phyloP scores from a whole-genome alignment of 2,113 vertebrate species.

The Rhineura floridana region DNA sequence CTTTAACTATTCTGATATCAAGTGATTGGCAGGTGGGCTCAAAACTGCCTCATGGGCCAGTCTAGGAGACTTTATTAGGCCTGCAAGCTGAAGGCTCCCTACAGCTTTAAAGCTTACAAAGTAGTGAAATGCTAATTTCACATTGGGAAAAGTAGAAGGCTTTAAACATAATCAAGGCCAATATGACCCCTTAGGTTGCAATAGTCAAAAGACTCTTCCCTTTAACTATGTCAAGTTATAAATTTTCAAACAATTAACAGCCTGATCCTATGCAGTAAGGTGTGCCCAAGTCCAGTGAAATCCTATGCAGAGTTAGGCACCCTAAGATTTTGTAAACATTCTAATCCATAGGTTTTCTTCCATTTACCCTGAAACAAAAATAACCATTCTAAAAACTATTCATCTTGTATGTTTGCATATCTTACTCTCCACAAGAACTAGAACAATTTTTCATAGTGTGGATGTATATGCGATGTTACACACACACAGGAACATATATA shows the following conservation, averaged over 20 bases:
- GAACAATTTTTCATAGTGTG: background rate
- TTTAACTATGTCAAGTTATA: conserved; percentile 51
- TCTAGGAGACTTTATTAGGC: too few relatives aligned
- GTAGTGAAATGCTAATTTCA: conserved; percentile 54
- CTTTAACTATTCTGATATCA: too few relatives aligned
- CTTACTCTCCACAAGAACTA: conserved; percentile 44
- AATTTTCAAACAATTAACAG: conserved; percentile 34
- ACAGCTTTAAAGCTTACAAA: background rate
- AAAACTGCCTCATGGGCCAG: too few relatives aligned
- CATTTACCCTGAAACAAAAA: conserved; percentile 57
- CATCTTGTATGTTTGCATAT: conserved; percentile 41
- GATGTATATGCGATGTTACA: background rate
- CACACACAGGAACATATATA: conserved; percentile 11
- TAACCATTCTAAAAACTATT: conserved; percentile 56
- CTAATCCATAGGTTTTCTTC: background rate
- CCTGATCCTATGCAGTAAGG: background rate
- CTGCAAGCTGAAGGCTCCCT: too few relatives aligned
- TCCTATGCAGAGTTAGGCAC: background rate
- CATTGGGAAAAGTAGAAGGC: conserved; percentile 63
- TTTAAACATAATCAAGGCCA: conserved; percentile 55
- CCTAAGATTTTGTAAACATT: conserved; percentile 67
- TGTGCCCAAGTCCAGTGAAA: too few relatives aligned
- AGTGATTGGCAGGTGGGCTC: too few relatives aligned
- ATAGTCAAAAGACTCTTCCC: conserved; percentile 50
- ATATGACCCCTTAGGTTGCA: conserved; percentile 52